Evolutionary conservation across 2,888 invertebrate species (phyloP).

Genomic region (Spisula subtruncata): DNA sequence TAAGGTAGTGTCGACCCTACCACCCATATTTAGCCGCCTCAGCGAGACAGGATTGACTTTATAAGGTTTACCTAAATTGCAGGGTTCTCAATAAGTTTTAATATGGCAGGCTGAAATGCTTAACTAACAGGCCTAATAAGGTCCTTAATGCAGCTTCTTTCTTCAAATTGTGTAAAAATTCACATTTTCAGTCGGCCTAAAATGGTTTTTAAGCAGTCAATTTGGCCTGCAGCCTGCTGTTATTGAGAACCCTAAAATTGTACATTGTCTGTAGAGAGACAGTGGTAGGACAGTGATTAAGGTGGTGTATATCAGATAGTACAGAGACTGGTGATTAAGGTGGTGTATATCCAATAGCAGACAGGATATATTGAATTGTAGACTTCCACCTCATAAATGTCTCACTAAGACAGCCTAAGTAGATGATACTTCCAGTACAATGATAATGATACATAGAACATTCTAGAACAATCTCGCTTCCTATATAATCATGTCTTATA

Average conservation of each 20-base stretch:
- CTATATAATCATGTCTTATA: conserved; percentile 38
- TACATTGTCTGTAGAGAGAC: not conserved
- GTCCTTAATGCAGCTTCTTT: no score
- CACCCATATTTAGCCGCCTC: no score
- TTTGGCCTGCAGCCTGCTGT: no score
- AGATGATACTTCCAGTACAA: conserved; percentile 36
- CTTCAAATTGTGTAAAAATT: no score
- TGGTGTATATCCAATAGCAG: not conserved
- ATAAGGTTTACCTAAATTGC: no score
- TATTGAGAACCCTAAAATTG: not conserved
- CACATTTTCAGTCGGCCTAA: no score
- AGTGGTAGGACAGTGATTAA: not conserved
- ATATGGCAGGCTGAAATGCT: no score
- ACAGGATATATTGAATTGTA: conserved; percentile 49
- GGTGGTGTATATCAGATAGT: not conserved
- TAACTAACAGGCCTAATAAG: no score
- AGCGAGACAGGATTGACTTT: not conserved
- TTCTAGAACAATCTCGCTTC: not conserved
- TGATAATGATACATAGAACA: conserved; percentile 43
- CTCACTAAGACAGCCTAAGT: conserved; percentile 44
- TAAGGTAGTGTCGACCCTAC: no score
- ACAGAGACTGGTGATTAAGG: not conserved
- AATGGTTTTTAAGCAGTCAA: no score
- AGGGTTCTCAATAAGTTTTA: no score
- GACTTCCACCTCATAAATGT: conserved; percentile 45